phyloP scores from a whole-genome alignment of 2,888 invertebrate genomes.

The Nysson spinosus region DNA sequence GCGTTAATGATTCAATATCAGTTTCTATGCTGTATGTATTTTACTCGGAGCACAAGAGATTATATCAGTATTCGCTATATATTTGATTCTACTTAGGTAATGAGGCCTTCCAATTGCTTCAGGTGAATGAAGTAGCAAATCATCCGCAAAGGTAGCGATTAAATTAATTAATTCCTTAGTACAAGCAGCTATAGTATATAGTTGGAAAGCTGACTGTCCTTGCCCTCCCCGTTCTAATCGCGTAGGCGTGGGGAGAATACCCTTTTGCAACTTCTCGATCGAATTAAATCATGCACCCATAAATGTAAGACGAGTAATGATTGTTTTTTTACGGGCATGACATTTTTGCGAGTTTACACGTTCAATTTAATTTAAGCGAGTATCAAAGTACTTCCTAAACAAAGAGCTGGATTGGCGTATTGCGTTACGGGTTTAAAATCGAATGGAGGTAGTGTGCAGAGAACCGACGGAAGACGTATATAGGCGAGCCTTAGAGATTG shows the following conservation, averaged over 20 bases:
- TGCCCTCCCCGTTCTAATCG: constrained; percentile 56
- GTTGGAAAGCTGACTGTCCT: constrained; percentile 50
- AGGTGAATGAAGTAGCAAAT: constrained; percentile 20
- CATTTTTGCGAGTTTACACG: too few species aligned
- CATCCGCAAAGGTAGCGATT: constrained; percentile 24
- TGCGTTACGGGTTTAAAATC: constrained; percentile 60
- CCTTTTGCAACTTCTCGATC: constrained; percentile 34
- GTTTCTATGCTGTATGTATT: too few species aligned
- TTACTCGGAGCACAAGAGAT: too few species aligned
- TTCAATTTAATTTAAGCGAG: too few species aligned
- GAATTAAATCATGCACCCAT: constrained; percentile 26
- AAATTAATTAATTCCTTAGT: constrained; percentile 51
- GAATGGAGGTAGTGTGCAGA: constrained; percentile 43
- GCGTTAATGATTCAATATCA: too few species aligned
- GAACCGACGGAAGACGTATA: constrained; percentile 49
- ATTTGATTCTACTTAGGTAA: too few species aligned
- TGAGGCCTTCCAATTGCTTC: constrained; percentile 1
- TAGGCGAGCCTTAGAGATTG: constrained; percentile 69
- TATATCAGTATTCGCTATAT: too few species aligned
- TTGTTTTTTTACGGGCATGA: neutral
- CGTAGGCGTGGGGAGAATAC: constrained; percentile 49
- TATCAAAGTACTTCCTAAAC: constrained; percentile 55
- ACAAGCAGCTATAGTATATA: constrained; percentile 34
- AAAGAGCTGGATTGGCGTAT: constrained; percentile 62
- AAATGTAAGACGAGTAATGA: constrained; percentile 8